Percentiles rank a stretch among this genome's conserved stretches.
Evolutionary conservation across 2,888 invertebrate species (phyloP).

Genomic region (Hirudinaria manillensis): DNA sequence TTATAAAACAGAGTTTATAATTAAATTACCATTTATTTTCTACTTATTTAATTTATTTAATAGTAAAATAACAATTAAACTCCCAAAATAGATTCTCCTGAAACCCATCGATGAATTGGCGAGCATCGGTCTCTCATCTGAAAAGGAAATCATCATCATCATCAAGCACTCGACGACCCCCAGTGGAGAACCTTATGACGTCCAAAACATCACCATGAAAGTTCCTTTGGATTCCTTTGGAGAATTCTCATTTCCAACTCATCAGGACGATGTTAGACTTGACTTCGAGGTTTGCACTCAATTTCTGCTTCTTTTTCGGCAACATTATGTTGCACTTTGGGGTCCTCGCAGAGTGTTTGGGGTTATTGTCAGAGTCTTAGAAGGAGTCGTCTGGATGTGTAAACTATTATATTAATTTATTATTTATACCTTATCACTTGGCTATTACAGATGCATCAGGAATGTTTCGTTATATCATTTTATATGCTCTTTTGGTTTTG

Average conservation of each 20-base stretch:
- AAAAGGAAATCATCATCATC: background rate
- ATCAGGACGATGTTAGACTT: background rate
- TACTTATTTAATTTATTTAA: background rate
- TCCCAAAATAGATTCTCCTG: background rate
- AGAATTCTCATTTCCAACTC: background rate
- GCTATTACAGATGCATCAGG: no score
- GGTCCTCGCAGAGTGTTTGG: no score
- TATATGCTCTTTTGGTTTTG: no score
- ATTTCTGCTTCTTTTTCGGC: background rate
- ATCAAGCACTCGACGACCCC: background rate
- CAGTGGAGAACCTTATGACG: background rate
- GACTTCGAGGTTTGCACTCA: background rate
- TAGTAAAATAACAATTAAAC: no score
- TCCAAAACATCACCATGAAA: background rate
- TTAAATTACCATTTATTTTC: background rate
- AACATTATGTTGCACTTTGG: no score
- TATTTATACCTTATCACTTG: no score
- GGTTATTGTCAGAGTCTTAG: no score
- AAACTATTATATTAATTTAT: no score
- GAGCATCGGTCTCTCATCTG: background rate
- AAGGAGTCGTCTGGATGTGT: no score
- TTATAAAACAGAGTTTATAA: no score
- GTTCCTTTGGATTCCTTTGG: background rate
- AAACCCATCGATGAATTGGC: conserved; percentile 1
- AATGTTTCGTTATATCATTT: no score